Evolutionary conservation across 2,113 vertebrate species (phyloP).

Genomic region (Lepus americanus): DNA sequence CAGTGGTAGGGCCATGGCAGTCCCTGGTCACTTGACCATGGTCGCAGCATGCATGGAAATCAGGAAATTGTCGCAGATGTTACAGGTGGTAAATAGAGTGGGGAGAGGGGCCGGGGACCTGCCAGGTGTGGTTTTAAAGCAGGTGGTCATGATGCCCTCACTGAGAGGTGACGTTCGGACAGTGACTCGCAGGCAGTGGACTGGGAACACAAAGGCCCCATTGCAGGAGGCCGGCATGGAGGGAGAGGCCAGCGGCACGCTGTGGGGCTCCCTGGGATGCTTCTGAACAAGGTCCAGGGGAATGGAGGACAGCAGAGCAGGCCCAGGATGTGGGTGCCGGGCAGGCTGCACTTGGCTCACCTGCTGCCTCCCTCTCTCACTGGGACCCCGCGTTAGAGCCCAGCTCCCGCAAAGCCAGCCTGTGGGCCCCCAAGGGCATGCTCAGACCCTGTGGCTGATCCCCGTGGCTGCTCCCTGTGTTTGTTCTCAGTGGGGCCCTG

Average conservation of each 20-base stretch:
- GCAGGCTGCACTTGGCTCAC: not conserved
- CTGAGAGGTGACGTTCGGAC: not conserved
- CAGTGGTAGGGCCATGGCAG: not conserved
- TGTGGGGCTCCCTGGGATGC: not conserved
- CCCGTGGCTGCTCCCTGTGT: not conserved
- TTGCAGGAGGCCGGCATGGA: too few relatives aligned
- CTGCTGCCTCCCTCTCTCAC: not conserved
- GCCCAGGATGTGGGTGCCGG: not conserved
- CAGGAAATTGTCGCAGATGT: not conserved
- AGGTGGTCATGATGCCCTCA: not conserved
- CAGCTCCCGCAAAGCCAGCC: not conserved
- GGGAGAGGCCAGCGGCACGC: too few relatives aligned
- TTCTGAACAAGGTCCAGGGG: not conserved
- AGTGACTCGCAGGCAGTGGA: not conserved
- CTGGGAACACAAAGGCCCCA: not conserved
- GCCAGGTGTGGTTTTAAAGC: not conserved
- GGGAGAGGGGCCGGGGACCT: too few relatives aligned
- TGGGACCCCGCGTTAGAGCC: not conserved
- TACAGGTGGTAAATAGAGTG: not conserved
- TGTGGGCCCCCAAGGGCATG: too few relatives aligned
- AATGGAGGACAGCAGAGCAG: not conserved
- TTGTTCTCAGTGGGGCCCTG: not conserved
- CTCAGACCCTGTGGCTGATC: not conserved
- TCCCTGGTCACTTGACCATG: not conserved
- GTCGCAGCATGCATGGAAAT: not conserved